These are phyloP conservation scores for Pseudomyrmex concolor DNA, from an alignment of 1,140 invertebrate species.

Conservation along the genomic window DNA sequence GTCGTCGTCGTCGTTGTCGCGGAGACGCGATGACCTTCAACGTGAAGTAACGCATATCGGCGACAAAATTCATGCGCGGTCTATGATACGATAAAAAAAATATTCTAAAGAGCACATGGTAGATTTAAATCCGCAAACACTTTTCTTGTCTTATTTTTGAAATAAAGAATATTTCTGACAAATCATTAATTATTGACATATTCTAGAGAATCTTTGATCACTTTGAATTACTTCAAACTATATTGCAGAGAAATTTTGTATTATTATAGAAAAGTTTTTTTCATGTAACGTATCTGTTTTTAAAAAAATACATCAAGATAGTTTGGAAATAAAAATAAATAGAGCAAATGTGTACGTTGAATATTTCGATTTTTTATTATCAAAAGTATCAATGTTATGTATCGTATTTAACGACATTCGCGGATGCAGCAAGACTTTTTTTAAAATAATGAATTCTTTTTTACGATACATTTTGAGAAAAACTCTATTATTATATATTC, in stretches of 20 bases:
- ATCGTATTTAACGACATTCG: neutral
- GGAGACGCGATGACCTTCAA: slow-evolving; percentile 77
- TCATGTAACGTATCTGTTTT: neutral
- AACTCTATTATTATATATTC: neutral
- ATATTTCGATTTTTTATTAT: neutral
- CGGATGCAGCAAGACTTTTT: too few species aligned
- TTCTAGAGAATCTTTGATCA: neutral
- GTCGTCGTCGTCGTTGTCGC: slow-evolving; percentile 64
- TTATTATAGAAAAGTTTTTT: neutral
- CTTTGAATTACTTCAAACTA: neutral
- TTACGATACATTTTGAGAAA: neutral
- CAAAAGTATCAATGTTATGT: slow-evolving; percentile 4
- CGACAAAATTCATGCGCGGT: slow-evolving; percentile 42
- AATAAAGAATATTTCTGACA: neutral
- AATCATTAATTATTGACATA: neutral
- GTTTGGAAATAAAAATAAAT: neutral
- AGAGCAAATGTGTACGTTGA: too few species aligned
- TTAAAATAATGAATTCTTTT: neutral
- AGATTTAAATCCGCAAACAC: neutral
- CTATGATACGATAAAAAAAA: neutral
- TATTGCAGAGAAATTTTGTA: neutral
- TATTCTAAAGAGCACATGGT: neutral
- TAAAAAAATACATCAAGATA: neutral
- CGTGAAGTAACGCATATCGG: slow-evolving; percentile 13
- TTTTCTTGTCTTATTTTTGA: neutral